Conservation (phyloP, 2,888 invertebrate genomes). For the Harpalus rufipes region DNA sequence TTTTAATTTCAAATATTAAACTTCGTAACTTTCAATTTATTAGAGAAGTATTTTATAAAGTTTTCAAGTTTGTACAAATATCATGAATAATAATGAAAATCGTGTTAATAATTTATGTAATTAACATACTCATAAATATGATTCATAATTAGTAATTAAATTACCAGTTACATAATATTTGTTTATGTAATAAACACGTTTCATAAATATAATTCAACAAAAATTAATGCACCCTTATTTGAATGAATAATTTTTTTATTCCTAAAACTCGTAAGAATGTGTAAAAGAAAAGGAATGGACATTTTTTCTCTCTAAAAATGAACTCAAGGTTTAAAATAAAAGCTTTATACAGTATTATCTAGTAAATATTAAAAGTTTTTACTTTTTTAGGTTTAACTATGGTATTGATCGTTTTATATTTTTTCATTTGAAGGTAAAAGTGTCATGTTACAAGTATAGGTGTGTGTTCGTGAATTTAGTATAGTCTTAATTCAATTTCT, state of each 20-base stretch:
- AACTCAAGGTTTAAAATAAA: too few species aligned
- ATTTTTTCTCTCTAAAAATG: too few species aligned
- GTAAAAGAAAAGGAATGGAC: too few species aligned
- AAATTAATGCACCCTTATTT: not conserved
- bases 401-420: too few species aligned
- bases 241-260: not conserved
- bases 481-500: too few species aligned
- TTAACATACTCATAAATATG: constrained; percentile 32
- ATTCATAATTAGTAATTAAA: constrained; percentile 30
- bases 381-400: too few species aligned
- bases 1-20: constrained; percentile 40
- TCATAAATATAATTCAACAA: not conserved
- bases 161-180: constrained; percentile 37
- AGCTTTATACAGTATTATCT: too few species aligned
- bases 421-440: too few species aligned
- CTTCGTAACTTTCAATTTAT: constrained; percentile 29
- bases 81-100: constrained; percentile 26
- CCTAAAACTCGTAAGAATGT: too few species aligned
- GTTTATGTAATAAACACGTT: constrained; percentile 17
- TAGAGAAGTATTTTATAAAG: constrained; percentile 31
- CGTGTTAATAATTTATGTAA: constrained; percentile 24
- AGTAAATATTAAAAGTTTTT: too few species aligned
- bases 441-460: too few species aligned
- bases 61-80: constrained; percentile 21
- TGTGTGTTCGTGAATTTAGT: too few species aligned